Evolutionary conservation across 2,888 invertebrate species (phyloP).

Genomic region (Herminia tarsipennalis): DNA sequence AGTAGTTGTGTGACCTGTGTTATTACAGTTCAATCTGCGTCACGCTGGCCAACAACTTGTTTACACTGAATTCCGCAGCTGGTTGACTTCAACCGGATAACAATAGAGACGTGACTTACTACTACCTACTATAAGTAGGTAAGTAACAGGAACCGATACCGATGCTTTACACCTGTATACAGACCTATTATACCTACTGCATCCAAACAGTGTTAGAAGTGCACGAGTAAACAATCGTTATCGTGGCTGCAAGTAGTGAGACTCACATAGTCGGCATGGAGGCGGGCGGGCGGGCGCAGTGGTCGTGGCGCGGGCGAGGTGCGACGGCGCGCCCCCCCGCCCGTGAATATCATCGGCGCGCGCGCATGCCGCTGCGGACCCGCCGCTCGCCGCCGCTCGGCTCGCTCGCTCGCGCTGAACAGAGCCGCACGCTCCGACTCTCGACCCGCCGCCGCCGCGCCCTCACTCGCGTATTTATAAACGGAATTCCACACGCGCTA

Average conservation of each 20-base stretch:
- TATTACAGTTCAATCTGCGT: background rate
- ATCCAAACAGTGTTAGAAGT: too few relatives aligned
- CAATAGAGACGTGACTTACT: background rate
- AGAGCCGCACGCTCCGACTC: slow-evolving; percentile 48
- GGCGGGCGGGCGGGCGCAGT: slow-evolving; percentile 62
- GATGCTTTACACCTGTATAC: too few relatives aligned
- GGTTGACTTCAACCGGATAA: slow-evolving; percentile 2
- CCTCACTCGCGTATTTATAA: slow-evolving; percentile 78
- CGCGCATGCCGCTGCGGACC: slow-evolving; percentile 70
- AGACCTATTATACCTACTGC: too few relatives aligned
- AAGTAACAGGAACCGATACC: too few relatives aligned
- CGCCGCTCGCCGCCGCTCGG: slow-evolving; percentile 84
- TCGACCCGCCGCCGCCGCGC: slow-evolving; percentile 44
- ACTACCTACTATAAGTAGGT: too few relatives aligned
- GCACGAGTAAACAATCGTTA: slow-evolving; percentile 22
- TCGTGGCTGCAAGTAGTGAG: slow-evolving; percentile 10
- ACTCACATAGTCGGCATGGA: slow-evolving; percentile 71
- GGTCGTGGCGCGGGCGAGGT: slow-evolving; percentile 73
- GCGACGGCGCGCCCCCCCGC: slow-evolving; percentile 83
- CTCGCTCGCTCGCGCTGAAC: slow-evolving; percentile 33
- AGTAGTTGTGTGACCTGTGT: slow-evolving; percentile 1
- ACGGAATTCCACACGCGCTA: slow-evolving; percentile 79
- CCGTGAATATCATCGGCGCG: slow-evolving; percentile 83
- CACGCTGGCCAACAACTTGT: background rate
- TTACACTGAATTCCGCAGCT: slow-evolving; percentile 5